Evolutionary conservation across 2,113 vertebrate genomes (phyloP).

Genomic region (Triplophysa rosa): DNA sequence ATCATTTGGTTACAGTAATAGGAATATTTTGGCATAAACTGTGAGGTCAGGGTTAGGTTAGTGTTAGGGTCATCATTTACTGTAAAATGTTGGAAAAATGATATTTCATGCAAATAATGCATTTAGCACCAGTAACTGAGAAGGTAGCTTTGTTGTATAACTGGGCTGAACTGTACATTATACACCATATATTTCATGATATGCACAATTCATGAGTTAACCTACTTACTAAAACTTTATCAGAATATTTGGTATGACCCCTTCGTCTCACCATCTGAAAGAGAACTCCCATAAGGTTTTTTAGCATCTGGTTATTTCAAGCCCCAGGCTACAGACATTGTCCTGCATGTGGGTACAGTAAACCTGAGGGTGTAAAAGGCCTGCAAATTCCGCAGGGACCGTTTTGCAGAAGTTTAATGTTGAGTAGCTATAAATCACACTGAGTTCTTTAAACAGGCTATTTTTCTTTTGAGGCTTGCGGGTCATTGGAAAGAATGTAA

Average conservation of each 20-base stretch:
- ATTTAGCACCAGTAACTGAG: not conserved
- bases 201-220: conserved; percentile 52
- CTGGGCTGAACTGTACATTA: conserved; percentile 34
- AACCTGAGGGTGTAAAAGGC: not conserved
- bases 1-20: conserved; percentile 7
- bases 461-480: too few relatives aligned
- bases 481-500: too few relatives aligned
- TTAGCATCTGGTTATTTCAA: not conserved
- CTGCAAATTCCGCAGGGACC: not conserved
- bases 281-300: not conserved
- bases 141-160: not conserved
- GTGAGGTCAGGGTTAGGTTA: too few relatives aligned
- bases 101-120: too few relatives aligned
- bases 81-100: too few relatives aligned
- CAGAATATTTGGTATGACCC: not conserved
- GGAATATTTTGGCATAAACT: conserved; percentile 6
- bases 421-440: not conserved
- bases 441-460: not conserved
- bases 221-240: conserved; percentile 8
- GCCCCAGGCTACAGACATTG: not conserved
- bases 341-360: not conserved
- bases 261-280: not conserved
- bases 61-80: too few relatives aligned
- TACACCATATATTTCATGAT: not conserved
- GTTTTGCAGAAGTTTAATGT: not conserved